A percentile compares a stretch with the other conserved stretches of the same genome.
phyloP scores from a whole-genome alignment of 2,113 vertebrate genomes.

The Acrocephalus arundinaceus region DNA sequence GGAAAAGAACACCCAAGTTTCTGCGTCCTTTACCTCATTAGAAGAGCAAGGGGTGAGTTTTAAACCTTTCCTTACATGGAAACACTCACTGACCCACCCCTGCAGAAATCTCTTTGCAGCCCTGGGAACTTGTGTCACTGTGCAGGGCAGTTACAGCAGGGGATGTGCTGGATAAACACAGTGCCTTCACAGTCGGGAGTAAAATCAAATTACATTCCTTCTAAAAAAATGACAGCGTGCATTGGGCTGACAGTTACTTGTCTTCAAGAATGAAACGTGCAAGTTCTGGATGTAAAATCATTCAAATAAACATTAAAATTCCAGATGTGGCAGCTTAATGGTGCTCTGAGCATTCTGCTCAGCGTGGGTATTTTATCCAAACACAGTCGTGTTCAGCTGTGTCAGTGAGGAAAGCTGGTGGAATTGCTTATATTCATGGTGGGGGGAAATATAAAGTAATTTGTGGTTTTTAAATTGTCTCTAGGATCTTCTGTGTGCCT shows the following conservation, averaged over 20 bases:
- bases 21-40: too few relatives aligned
- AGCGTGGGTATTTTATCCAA: background rate
- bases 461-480: background rate
- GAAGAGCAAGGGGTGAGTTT: too few relatives aligned
- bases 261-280: background rate
- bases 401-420: background rate
- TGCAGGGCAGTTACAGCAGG: background rate
- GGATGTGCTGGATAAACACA: background rate
- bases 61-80: too few relatives aligned
- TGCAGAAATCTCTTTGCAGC: background rate
- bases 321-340: background rate
- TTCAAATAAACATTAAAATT: background rate
- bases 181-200: background rate
- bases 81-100: background rate
- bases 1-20: too few relatives aligned
- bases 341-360: background rate
- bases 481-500: background rate
- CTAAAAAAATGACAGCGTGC: background rate
- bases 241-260: background rate
- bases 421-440: background rate
- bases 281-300: background rate
- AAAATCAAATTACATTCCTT: background rate
- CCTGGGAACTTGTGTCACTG: background rate
- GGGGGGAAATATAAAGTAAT: background rate
- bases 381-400: background rate